phyloP scores from a whole-genome alignment of 1,140 invertebrate genomes.

The Caerostris extrusa region DNA sequence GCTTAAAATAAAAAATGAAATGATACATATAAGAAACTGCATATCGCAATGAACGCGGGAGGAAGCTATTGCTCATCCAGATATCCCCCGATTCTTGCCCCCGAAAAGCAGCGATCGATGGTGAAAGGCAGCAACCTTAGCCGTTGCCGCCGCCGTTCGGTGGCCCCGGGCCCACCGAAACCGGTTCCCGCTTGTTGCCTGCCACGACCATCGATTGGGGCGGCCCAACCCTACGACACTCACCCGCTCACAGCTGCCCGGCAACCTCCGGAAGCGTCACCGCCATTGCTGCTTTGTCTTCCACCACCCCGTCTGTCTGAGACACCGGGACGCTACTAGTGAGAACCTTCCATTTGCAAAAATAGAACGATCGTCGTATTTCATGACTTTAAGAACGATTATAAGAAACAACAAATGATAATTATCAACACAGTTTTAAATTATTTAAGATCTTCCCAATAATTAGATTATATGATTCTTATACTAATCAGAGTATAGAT shows the following conservation, averaged over 20 bases:
- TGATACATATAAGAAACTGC: not conserved
- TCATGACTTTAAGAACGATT: too few species aligned
- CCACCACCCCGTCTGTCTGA: not conserved
- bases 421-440: too few species aligned
- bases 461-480: too few species aligned
- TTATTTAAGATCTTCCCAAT: too few species aligned
- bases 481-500: too few species aligned
- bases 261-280: constrained; percentile 67
- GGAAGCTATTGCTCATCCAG: constrained; percentile 29
- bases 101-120: constrained; percentile 54
- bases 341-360: too few species aligned
- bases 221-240: constrained; percentile 59
- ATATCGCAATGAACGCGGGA: not conserved
- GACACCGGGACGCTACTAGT: not conserved
- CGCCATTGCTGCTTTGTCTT: constrained; percentile 52
- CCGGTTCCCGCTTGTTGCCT: constrained; percentile 60
- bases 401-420: too few species aligned
- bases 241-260: constrained; percentile 63
- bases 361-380: too few species aligned
- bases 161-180: constrained; percentile 63
- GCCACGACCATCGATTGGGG: constrained; percentile 65
- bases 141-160: constrained; percentile 31
- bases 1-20: too few species aligned
- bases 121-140: constrained; percentile 31
- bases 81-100: constrained; percentile 34